Percentiles rank a stretch among this genome's conserved stretches.
phyloP scores from a whole-genome alignment of 1,140 invertebrate genomes.

The Pseudachorutes palmiensis region DNA sequence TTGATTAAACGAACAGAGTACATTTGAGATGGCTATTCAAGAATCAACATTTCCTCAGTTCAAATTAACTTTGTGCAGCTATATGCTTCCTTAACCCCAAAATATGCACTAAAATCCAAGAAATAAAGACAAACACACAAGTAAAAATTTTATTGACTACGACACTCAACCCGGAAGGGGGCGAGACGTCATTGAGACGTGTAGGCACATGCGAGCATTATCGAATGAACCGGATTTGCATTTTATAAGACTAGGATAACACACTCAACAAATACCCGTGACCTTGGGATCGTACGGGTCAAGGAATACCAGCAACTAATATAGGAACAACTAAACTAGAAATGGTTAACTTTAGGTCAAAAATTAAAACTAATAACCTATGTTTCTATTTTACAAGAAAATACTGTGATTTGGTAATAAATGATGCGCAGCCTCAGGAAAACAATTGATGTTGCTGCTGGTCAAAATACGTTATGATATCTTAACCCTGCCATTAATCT shows the following conservation, averaged over 20 bases:
- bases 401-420: conserved; percentile 12
- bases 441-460: neutral
- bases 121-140: no score
- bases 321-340: neutral
- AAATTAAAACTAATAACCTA: neutral
- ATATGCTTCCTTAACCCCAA: neutral
- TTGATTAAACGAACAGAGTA: conserved; percentile 1
- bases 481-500: neutral
- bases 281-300: neutral
- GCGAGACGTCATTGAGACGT: no score
- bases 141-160: neutral
- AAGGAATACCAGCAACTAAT: neutral
- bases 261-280: neutral
- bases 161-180: no score
- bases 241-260: conserved; percentile 5
- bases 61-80: neutral
- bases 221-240: neutral
- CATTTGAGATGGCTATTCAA: neutral
- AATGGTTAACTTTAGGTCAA: neutral
- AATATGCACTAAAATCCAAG: no score
- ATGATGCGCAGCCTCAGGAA: neutral
- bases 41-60: neutral
- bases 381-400: neutral
- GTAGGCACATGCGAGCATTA: neutral
- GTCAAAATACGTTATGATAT: neutral